Base-by-base conservation (phyloP, 2,113 vertebrate genomes). In the Lamprotornis superbus region DNA sequence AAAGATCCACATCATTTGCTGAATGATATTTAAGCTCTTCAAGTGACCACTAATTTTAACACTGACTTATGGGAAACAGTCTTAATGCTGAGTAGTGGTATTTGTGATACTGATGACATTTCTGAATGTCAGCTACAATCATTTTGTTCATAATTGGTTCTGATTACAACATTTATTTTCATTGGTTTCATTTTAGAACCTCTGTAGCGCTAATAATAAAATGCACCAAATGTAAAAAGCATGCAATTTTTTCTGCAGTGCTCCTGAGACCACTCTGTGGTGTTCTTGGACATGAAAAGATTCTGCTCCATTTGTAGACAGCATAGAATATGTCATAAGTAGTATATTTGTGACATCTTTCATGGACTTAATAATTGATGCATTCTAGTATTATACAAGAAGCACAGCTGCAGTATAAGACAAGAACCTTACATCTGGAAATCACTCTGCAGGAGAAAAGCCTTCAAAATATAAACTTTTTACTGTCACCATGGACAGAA, bases 391-490 rank as follows among this genome's bases (percentile, higher is more conserved):
- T 94, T 96, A 63, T 55, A 74, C 74, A 86, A 89, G 75, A 61
- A 84, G 53, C 90, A 94, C 88, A 89, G 79, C 84, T 97, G 88
- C 96, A 83, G 73, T 96, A 64, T 96, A 96, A 95, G 53, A 69
- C 42, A 92, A n/a, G 52, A 91, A 56, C 31, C 76, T 92, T 94
- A 77, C 52, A 93, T 69, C 65, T 93, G 81, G 87, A 94, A 97
- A 96, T 84, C 82, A 87, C 93, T 86, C 64, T 96, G 87, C 47
- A 82, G 75, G 80, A 95, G 68, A 95, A 95, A 94, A 94, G 52
- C 85, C 91, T 97, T 97, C 90, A 83, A 97, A 97, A 97, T 89
- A 95, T 76, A 97, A 97, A 96, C 88, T 59, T 85, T 94, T 97
- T 96, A 89, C 94, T 97, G 95, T 95, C 96, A 96, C 90, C 75